Percentiles rank a stretch among this genome's conserved stretches.
These are phyloP conservation scores for Ptychoptera contaminata DNA, from an alignment of 2,888 invertebrate genomes.

Conservation along the genomic window DNA sequence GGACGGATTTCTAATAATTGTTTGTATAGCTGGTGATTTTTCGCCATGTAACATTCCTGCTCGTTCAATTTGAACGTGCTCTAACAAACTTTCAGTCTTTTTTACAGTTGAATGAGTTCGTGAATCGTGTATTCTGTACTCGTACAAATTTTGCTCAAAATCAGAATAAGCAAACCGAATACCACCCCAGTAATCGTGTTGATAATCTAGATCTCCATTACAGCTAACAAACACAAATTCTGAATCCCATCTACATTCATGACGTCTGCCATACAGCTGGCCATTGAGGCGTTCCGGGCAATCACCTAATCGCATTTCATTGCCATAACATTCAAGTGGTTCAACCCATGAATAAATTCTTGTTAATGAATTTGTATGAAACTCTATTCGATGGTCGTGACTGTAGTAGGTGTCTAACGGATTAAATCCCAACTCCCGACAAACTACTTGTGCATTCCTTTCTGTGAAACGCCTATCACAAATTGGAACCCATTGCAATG, in stretches of 20 bases:
- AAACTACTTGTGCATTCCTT: slow-evolving; percentile 92
- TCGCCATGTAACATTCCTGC: slow-evolving; percentile 94
- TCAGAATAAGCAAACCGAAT: slow-evolving; percentile 80
- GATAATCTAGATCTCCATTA: slow-evolving; percentile 40
- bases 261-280: slow-evolving; percentile 68
- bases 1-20: slow-evolving; percentile 71
- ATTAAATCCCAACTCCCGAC: slow-evolving; percentile 80
- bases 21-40: slow-evolving; percentile 82
- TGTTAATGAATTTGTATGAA: slow-evolving; percentile 73
- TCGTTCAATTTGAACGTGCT: slow-evolving; percentile 69
- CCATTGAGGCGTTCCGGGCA: slow-evolving; percentile 81
- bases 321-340: slow-evolving; percentile 69
- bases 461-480: slow-evolving; percentile 93
- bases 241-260: slow-evolving; percentile 79
- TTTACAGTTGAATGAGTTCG: slow-evolving; percentile 57
- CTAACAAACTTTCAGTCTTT: slow-evolving; percentile 58
- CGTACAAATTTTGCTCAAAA: slow-evolving; percentile 74
- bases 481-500: slow-evolving; percentile 90
- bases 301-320: slow-evolving; percentile 60
- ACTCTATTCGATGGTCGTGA: slow-evolving; percentile 71
- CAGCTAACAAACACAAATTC: slow-evolving; percentile 90
- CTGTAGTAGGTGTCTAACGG: slow-evolving; percentile 79
- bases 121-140: slow-evolving; percentile 65
- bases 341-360: slow-evolving; percentile 92
- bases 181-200: slow-evolving; percentile 84